These are phyloP conservation scores for Gastrophysa polygoni DNA, from an alignment of 2,888 invertebrate species.

Conservation along the genomic window DNA sequence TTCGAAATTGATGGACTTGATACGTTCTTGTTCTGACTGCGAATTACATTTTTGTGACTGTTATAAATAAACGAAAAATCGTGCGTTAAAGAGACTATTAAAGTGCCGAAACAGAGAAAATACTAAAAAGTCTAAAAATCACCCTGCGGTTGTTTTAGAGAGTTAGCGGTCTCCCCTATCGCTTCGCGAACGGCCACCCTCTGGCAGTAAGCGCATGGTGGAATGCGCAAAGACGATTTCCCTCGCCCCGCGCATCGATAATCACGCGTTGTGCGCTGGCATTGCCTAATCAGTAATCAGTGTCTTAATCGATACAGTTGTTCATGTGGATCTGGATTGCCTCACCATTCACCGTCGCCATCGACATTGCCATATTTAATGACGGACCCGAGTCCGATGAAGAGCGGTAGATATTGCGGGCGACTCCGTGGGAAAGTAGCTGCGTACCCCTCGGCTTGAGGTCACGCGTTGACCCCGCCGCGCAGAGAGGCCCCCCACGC, in stretches of 20 bases:
- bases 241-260: not conserved
- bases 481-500: slow-evolving; percentile 25
- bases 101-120: too few relatives aligned
- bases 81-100: too few relatives aligned
- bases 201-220: not conserved
- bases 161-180: too few relatives aligned
- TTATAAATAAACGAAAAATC: too few relatives aligned
- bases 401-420: slow-evolving; percentile 60
- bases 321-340: slow-evolving; percentile 52
- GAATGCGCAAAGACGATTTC: slow-evolving; percentile 3
- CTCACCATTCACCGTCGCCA: slow-evolving; percentile 37
- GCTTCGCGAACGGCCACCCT: too few relatives aligned
- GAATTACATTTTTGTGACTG: too few relatives aligned
- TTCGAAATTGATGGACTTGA: too few relatives aligned
- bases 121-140: too few relatives aligned
- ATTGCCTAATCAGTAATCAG: slow-evolving; percentile 42
- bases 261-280: slow-evolving; percentile 25
- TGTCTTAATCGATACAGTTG: slow-evolving; percentile 54
- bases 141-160: too few relatives aligned
- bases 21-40: too few relatives aligned
- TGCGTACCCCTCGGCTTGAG: slow-evolving; percentile 61
- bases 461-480: slow-evolving; percentile 59
- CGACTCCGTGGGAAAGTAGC: slow-evolving; percentile 61
- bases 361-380: slow-evolving; percentile 59
- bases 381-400: slow-evolving; percentile 59